phyloP scores from a whole-genome alignment of 1,140 invertebrate species.

The Heliothis virescens region DNA sequence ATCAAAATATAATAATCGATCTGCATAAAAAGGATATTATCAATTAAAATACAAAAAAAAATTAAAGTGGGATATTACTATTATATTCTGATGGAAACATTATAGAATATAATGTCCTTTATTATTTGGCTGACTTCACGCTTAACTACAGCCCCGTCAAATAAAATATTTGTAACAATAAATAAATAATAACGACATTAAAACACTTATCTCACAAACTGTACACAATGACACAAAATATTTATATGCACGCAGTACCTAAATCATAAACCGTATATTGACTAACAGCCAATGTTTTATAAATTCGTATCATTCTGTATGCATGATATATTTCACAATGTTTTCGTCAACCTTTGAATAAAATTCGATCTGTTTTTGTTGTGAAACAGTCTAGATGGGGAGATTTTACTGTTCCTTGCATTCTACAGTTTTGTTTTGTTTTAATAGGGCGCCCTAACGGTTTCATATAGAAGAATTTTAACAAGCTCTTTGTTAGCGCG shows the following conservation, averaged over 20 bases:
- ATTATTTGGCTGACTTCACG: not conserved
- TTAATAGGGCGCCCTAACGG: conserved; percentile 72
- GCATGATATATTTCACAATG: conserved; percentile 14
- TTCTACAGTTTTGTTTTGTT: conserved; percentile 67
- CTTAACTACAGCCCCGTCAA: not conserved
- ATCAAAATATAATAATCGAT: no score
- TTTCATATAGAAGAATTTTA: conserved; percentile 76
- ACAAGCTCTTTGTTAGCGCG: conserved; percentile 78
- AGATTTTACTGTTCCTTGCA: conserved; percentile 34
- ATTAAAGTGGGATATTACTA: no score
- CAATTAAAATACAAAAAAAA: no score
- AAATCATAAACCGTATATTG: conserved; percentile 7
- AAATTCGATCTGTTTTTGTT: conserved; percentile 22
- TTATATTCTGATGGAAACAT: no score
- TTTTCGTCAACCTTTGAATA: conserved; percentile 22
- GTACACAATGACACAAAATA: conserved; percentile 34
- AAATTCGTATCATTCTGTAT: conserved; percentile 12
- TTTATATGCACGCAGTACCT: conserved; percentile 15
- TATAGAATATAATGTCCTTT: no score
- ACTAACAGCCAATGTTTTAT: conserved; percentile 21
- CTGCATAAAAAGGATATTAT: no score
- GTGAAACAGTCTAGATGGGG: conserved; percentile 27
- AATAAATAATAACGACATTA: not conserved
- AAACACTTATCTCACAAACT: conserved; percentile 19
- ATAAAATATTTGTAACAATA: not conserved